Evolutionary conservation across 2,797 vertebrate genomes (phyloP).

Genomic region (Anolis apletophallus): DNA sequence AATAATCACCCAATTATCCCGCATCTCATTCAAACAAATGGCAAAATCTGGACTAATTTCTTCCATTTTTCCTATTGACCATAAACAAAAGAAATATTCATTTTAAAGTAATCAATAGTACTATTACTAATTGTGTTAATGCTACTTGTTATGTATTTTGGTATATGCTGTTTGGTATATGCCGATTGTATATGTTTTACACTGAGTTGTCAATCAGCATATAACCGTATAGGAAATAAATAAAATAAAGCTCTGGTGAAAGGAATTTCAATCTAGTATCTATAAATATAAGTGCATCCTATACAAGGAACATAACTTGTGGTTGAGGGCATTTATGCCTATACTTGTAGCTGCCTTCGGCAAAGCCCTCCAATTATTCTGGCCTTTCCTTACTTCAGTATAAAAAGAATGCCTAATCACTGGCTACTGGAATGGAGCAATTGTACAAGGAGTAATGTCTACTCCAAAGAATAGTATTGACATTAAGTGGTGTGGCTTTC

Average conservation of each 20-base stretch:
- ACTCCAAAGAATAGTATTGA: conserved; percentile 60
- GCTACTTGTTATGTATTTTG: neutral
- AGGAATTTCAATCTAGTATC: neutral
- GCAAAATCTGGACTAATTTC: too few species aligned
- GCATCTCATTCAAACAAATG: too few species aligned
- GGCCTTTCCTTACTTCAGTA: neutral
- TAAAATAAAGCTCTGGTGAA: neutral
- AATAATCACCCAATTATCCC: too few species aligned
- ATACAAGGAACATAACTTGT: neutral
- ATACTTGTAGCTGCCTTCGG: neutral
- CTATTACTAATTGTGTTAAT: too few species aligned
- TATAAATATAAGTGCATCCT: neutral
- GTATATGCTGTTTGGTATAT: neutral
- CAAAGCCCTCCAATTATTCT: neutral
- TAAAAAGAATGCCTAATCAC: neutral
- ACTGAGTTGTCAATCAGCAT: too few species aligned
- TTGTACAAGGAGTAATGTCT: conserved; percentile 58
- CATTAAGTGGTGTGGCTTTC: conserved; percentile 48
- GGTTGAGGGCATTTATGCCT: neutral
- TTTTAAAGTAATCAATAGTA: too few species aligned
- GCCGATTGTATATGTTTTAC: too few species aligned
- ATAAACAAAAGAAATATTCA: too few species aligned
- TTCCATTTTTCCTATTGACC: too few species aligned
- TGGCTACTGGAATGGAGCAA: accelerated
- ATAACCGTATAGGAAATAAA: too few species aligned